Conservation (phyloP, 2,797 vertebrate genomes). For the Mus spretus region DNA sequence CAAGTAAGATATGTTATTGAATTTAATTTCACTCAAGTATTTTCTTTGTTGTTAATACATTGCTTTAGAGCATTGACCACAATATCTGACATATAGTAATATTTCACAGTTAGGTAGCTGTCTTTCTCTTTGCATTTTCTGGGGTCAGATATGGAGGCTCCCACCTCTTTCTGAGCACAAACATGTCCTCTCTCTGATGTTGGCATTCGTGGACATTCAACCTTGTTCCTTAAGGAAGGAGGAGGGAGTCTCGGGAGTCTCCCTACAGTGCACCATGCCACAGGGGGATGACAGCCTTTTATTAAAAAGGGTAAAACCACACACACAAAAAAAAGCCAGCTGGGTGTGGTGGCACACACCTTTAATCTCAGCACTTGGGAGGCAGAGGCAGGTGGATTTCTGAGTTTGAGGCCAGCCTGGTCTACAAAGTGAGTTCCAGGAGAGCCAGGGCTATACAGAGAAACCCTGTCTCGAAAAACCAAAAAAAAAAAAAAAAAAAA, state of each 20-base stretch:
- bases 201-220: neutral
- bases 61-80: neutral
- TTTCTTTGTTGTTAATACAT: neutral
- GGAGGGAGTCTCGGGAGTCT: too few relatives aligned
- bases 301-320: neutral
- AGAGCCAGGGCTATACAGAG: too few relatives aligned
- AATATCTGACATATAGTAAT: neutral
- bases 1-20: neutral
- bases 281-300: neutral
- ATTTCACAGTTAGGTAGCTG: neutral
- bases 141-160: too few relatives aligned
- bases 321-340: too few relatives aligned
- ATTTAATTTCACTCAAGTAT: neutral
- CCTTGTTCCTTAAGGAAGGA: neutral
- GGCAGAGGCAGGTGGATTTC: too few relatives aligned
- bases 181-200: neutral
- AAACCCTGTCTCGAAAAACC: too few relatives aligned
- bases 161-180: neutral
- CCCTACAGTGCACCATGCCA: neutral
- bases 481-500: too few relatives aligned
- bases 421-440: too few relatives aligned
- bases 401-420: too few relatives aligned
- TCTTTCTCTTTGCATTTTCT: neutral
- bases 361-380: too few relatives aligned
- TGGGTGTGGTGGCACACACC: too few relatives aligned